Conservation (phyloP, 2,888 invertebrate genomes). For the Ferdinandea cuprea region DNA sequence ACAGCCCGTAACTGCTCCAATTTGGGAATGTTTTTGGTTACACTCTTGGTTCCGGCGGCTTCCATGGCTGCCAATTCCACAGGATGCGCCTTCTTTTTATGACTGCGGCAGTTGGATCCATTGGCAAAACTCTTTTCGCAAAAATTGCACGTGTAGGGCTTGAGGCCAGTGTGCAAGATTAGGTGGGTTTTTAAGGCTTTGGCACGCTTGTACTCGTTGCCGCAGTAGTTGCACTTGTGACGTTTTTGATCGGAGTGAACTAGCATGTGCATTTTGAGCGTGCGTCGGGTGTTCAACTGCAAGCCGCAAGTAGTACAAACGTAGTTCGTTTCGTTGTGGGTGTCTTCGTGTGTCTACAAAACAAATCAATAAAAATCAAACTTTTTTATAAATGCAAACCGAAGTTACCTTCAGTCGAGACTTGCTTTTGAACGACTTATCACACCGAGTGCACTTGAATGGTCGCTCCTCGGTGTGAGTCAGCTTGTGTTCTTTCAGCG, state of each 20-base stretch:
- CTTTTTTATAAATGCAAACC: neutral
- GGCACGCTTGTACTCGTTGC: conserved; percentile 81
- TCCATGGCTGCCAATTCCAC: conserved; percentile 82
- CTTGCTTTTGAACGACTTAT: conserved; percentile 81
- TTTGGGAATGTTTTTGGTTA: conserved; percentile 80
- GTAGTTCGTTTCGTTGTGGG: conserved; percentile 81
- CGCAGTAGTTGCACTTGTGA: conserved; percentile 81
- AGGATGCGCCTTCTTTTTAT: conserved; percentile 82
- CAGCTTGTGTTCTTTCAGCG: conserved; percentile 83
- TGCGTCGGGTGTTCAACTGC: conserved; percentile 80
- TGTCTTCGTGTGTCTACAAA: conserved; percentile 80
- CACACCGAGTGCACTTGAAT: conserved; percentile 82
- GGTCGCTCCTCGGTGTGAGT: conserved; percentile 83
- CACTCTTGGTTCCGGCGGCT: conserved; percentile 79
- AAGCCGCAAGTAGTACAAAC: conserved; percentile 80
- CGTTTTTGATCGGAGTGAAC: conserved; percentile 81
- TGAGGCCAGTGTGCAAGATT: conserved; percentile 82
- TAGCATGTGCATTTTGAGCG: conserved; percentile 80
- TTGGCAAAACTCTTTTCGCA: conserved; percentile 82
- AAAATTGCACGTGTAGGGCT: conserved; percentile 82
- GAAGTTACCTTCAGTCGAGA: conserved; percentile 77
- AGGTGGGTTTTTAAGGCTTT: conserved; percentile 82
- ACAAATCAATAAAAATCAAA: too few relatives aligned
- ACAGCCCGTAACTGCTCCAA: conserved; percentile 80
- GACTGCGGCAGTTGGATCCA: conserved; percentile 82